These are phyloP conservation scores for Poecilia picta DNA, from an alignment of 2,797 vertebrate genomes.

Conservation along the genomic window DNA sequence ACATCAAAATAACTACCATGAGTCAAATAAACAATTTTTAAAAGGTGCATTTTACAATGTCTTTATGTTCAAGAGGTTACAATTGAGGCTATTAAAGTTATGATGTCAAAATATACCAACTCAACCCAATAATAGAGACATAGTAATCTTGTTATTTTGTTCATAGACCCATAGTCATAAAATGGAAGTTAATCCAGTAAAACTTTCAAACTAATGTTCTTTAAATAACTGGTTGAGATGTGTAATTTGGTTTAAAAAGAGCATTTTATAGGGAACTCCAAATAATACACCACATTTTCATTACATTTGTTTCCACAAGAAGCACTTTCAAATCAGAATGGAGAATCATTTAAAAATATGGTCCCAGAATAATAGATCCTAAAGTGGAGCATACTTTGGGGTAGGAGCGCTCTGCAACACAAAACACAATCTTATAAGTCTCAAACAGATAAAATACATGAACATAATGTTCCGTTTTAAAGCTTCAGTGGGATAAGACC, in stretches of 20 bases:
- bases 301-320: not conserved
- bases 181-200: not conserved
- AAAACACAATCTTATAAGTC: not conserved
- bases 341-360: not conserved
- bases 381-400: not conserved
- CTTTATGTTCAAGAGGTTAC: not conserved
- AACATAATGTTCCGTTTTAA: not conserved
- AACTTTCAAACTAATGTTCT: not conserved
- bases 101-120: not conserved
- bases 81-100: not conserved
- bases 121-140: not conserved
- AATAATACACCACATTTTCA: not conserved
- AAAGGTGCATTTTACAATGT: not conserved
- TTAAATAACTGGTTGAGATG: not conserved
- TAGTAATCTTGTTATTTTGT: not conserved
- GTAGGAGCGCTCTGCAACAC: not conserved
- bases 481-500: not conserved
- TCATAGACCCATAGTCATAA: not conserved
- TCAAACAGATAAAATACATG: not conserved
- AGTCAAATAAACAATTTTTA: not conserved
- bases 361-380: not conserved
- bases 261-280: not conserved
- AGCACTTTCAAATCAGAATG: not conserved
- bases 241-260: not conserved
- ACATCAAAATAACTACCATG: not conserved